These are phyloP conservation scores for Chirona hameri DNA, from an alignment of 2,888 invertebrate species.

Conservation along the genomic window DNA sequence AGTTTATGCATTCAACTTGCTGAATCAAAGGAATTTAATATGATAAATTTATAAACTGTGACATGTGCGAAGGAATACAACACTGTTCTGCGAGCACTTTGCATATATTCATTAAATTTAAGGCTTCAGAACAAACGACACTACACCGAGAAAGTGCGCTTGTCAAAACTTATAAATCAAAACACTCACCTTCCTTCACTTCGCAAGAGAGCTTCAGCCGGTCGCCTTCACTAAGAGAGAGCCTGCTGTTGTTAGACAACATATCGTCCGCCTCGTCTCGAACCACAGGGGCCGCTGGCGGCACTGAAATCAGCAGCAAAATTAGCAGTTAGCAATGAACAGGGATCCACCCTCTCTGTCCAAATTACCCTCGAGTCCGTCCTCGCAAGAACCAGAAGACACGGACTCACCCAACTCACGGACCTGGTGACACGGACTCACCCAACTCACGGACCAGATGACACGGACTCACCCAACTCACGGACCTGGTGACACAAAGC, in stretches of 20 bases:
- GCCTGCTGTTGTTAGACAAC: neutral
- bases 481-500: too few relatives aligned
- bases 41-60: constrained; percentile 10
- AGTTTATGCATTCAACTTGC: too few relatives aligned
- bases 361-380: too few relatives aligned
- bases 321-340: too few relatives aligned
- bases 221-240: neutral
- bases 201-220: neutral
- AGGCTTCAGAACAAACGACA: neutral
- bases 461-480: too few relatives aligned
- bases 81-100: neutral
- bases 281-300: neutral
- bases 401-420: too few relatives aligned
- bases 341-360: too few relatives aligned
- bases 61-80: neutral
- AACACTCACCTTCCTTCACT: neutral
- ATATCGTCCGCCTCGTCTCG: neutral
- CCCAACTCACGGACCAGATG: too few relatives aligned
- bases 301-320: neutral
- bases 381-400: too few relatives aligned
- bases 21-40: neutral
- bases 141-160: neutral
- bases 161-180: neutral
- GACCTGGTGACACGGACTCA: too few relatives aligned
- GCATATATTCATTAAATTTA: neutral